Evolutionary conservation across 2,888 invertebrate genomes (phyloP).

Genomic region (Chrysolina americana): DNA sequence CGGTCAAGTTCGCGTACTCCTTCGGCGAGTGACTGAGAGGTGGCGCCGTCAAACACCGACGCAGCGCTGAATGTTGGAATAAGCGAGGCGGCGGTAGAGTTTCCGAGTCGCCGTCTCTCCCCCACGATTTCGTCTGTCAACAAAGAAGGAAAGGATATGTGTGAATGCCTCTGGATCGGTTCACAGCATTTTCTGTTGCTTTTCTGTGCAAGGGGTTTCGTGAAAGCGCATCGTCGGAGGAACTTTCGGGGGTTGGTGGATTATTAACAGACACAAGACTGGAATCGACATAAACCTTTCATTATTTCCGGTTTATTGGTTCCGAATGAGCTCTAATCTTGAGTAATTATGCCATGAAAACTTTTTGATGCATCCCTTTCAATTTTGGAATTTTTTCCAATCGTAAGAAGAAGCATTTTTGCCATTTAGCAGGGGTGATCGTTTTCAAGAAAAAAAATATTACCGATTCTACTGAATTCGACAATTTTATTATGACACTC

Average conservation of each 20-base stretch:
- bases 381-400: too few relatives aligned
- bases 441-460: too few relatives aligned
- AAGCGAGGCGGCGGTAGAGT: conserved; percentile 51
- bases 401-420: too few relatives aligned
- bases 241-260: too few relatives aligned
- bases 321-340: too few relatives aligned
- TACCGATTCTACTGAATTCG: too few relatives aligned
- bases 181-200: conserved; percentile 42
- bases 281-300: too few relatives aligned
- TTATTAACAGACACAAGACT: background rate
- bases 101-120: conserved; percentile 70
- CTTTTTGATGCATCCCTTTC: too few relatives aligned
- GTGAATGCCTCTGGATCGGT: conserved; percentile 56
- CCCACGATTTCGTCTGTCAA: conserved; percentile 76
- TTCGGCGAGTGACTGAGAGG: conserved; percentile 39
- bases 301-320: too few relatives aligned
- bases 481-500: too few relatives aligned
- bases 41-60: conserved; percentile 55
- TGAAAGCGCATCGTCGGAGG: conserved; percentile 30
- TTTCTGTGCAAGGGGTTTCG: conserved; percentile 27
- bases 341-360: too few relatives aligned
- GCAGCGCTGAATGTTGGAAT: conserved; percentile 48
- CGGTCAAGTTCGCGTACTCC: conserved; percentile 47
- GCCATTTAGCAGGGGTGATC: too few relatives aligned
- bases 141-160: conserved; percentile 78